Conservation (phyloP, 2,888 invertebrate species). For the Himalopsyche anomala region DNA sequence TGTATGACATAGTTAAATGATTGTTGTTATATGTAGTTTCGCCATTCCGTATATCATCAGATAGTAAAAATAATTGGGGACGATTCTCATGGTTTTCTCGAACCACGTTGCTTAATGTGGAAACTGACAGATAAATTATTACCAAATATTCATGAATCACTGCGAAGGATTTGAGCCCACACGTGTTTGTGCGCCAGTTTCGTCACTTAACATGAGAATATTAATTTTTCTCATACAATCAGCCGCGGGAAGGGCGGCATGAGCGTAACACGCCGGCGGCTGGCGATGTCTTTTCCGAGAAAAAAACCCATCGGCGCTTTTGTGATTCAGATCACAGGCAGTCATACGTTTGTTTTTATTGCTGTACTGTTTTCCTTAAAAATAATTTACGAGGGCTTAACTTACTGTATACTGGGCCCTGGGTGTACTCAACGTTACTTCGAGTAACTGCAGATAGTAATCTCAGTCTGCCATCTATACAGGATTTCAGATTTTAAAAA, state of each 20-base stretch:
- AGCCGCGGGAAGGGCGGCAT: neutral
- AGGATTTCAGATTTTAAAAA: too few species aligned
- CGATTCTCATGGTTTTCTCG: neutral
- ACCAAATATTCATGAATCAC: neutral
- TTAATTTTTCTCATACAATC: neutral
- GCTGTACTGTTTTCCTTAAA: neutral
- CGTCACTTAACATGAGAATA: slow-evolving; percentile 4
- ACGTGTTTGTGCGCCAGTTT: neutral
- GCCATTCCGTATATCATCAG: too few species aligned
- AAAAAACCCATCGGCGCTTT: slow-evolving; percentile 39
- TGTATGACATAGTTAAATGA: too few species aligned
- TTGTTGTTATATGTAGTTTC: too few species aligned
- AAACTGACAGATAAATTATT: slow-evolving; percentile 16
- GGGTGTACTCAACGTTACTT: too few species aligned
- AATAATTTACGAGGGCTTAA: slow-evolving; percentile 12
- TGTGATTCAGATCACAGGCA: slow-evolving; percentile 19
- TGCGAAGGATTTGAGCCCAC: neutral
- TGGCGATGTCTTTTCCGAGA: slow-evolving; percentile 49
- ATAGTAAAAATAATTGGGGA: too few species aligned
- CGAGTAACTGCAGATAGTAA: too few species aligned
- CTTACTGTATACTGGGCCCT: too few species aligned
- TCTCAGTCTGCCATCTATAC: too few species aligned
- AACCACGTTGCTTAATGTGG: neutral
- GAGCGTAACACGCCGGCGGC: neutral
- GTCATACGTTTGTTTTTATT: neutral